A percentile compares a stretch with the other conserved stretches of the same genome.
Conservation (phyloP, 92 coral and sea anemone genomes). For the Isaurus tuberculatus region DNA sequence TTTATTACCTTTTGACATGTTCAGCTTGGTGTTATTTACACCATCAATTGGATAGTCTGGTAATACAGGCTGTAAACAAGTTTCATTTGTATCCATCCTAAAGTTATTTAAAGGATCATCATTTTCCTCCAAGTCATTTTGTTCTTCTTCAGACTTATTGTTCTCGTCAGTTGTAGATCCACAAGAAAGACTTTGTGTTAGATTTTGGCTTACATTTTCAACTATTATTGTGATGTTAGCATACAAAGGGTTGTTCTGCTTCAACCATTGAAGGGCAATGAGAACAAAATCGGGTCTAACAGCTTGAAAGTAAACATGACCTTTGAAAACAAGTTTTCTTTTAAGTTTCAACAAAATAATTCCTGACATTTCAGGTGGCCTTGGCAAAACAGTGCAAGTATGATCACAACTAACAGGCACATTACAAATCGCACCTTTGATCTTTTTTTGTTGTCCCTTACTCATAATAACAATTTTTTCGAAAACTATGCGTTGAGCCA, state of each 20-base stretch:
- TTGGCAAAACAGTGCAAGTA: conserved; percentile 55
- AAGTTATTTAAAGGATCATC: conserved; percentile 65
- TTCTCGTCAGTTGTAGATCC: neutral
- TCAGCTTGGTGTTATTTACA: conserved; percentile 20
- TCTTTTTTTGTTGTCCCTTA: conserved; percentile 45
- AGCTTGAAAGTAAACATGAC: conserved; percentile 67
- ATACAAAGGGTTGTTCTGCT: conserved; percentile 5
- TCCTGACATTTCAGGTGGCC: conserved; percentile 59
- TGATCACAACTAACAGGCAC: conserved; percentile 69
- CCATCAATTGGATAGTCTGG: conserved; percentile 59
- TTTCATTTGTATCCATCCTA: conserved; percentile 59
- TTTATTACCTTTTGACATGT: no score
- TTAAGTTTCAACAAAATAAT: conserved; percentile 51
- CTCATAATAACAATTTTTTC: conserved; percentile 26
- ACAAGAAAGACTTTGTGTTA: conserved; percentile 1
- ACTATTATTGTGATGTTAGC: conserved; percentile 3
- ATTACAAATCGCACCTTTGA: conserved; percentile 70
- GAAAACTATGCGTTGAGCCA: conserved; percentile 39
- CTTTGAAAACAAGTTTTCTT: conserved; percentile 54
- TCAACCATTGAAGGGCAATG: conserved; percentile 47
- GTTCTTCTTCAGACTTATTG: neutral
- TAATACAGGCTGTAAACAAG: conserved; percentile 59
- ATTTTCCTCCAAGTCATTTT: conserved; percentile 18
- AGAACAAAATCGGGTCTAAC: conserved; percentile 50
- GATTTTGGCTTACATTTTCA: conserved; percentile 3